phyloP scores from a whole-genome alignment of 2,888 invertebrate species.

The Trachelus iudaicus region DNA sequence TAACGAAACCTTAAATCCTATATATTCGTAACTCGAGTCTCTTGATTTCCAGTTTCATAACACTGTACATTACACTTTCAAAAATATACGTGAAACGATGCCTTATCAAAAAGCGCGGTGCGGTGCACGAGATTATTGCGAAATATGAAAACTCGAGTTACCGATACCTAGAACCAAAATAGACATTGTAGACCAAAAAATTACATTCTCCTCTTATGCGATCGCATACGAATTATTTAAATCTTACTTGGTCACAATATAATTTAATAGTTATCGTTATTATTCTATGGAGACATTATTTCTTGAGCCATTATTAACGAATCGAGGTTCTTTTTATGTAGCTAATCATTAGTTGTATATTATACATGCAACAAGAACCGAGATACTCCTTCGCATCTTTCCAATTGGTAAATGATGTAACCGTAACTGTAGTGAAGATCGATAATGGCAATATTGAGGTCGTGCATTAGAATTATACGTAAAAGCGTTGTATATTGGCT shows the following conservation, averaged over 20 bases:
- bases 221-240: neutral
- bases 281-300: neutral
- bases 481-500: neutral
- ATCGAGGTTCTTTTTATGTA: neutral
- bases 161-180: neutral
- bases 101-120: neutral
- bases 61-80: neutral
- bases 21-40: neutral
- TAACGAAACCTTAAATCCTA: neutral
- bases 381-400: neutral
- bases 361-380: neutral
- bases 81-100: neutral
- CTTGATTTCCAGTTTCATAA: neutral
- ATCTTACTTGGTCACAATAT: neutral
- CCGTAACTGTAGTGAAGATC: neutral
- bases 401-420: neutral
- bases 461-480: neutral
- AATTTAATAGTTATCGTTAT: neutral
- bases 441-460: neutral
- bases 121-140: neutral
- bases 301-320: neutral
- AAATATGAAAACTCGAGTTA: neutral
- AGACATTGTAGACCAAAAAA: neutral
- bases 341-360: neutral
- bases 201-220: neutral